Base-by-base conservation (phyloP, 2,888 invertebrate genomes). In the Erannis defoliaria region DNA sequence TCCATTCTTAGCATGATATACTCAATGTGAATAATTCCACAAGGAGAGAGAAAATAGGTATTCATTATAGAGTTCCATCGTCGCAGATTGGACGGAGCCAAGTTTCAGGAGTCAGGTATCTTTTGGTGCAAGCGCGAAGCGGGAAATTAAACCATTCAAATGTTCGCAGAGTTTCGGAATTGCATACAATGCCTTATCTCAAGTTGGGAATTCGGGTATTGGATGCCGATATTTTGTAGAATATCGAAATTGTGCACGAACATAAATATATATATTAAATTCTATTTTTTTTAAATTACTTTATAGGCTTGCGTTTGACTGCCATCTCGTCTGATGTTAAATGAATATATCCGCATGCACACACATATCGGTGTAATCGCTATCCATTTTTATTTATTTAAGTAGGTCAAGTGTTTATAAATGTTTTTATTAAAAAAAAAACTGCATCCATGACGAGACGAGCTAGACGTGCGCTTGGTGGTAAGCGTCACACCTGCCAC, bases 101-200 rank as follows among this genome's bases (percentile, higher is more conserved):
- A 62, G 56, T 62, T 57, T 54, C 53, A 49, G 21, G 16, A 62
- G 46, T 62, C 62, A 56, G 62, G 56, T 56, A 62, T 56, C 51
- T 56, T 56, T 57, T n/a, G 18, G 45, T 57, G 56, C 48, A 43
- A 55, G 56, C 46, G 62, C 53, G 56, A 57, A 56, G 53, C 37
- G 53, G 50, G 46, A 60, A 60, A 62, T 62, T 57, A 57, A 62
- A 42, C 56, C 43, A 43, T 62, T 62, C 38, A 42, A 42, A 62
- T 62, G 62, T 53, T 48, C 45, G n/a, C 23, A 5, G 35, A 61
- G 40, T 55, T 55, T 46, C 29, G 6, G 42, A 53, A 55, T 55
- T 55, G 31, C 50, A 53, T 26, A 55, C 53, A 55, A 61, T 61
- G 50, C 31, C 31, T 59, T 55, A 54, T 54, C 51, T 45, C 12